phyloP scores from a whole-genome alignment of 2,113 vertebrate genomes.

The Hassar affinis region DNA sequence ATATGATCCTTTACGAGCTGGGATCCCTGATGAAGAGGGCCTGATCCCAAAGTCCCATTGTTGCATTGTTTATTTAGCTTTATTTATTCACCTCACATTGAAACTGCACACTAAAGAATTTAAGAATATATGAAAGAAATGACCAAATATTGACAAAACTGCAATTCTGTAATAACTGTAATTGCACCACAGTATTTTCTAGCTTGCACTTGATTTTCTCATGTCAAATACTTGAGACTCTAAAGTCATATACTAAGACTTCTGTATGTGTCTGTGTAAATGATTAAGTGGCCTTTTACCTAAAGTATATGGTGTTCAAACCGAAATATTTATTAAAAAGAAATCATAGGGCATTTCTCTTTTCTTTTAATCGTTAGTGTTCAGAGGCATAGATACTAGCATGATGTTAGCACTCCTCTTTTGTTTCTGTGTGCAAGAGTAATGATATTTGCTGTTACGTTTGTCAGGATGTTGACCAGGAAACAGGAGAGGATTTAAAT shows the following conservation, averaged over 20 bases:
- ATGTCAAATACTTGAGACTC: neutral
- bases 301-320: neutral
- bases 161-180: too few species aligned
- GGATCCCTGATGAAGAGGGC: neutral
- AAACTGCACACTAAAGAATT: too few species aligned
- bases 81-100: too few species aligned
- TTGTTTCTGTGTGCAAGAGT: neutral
- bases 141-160: neutral
- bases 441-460: slow-evolving; percentile 4
- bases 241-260: neutral
- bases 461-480: slow-evolving; percentile 94
- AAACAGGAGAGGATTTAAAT: slow-evolving; percentile 93
- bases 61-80: neutral
- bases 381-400: neutral
- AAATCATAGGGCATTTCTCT: neutral
- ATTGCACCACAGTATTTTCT: too few species aligned
- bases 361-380: too few species aligned
- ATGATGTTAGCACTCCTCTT: neutral
- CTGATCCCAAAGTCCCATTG: neutral
- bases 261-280: neutral
- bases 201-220: too few species aligned
- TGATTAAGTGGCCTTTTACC: neutral
- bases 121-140: too few species aligned
- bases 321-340: neutral
- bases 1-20: neutral